Percentiles rank a stretch among this genome's conserved stretches.
Conservation (phyloP, 2,888 invertebrate species). For the Ophion slaviceki region DNA sequence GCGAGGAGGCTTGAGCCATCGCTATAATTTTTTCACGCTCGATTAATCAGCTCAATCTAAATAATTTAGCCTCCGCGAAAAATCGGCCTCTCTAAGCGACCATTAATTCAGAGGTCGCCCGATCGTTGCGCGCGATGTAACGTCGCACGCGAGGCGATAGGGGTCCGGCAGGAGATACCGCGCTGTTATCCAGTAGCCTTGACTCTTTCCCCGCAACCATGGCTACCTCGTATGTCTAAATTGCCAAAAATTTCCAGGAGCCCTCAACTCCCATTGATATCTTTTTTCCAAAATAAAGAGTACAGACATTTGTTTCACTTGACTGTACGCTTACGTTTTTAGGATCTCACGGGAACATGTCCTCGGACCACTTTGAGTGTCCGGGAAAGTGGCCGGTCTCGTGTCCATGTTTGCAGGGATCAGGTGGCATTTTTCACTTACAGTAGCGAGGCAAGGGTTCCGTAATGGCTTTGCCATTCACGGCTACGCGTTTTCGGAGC, state of each 20-base stretch:
- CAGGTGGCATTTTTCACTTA: neutral
- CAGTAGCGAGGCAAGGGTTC: neutral
- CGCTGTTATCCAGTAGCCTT: neutral
- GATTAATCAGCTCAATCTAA: conserved; percentile 38
- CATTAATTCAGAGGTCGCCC: neutral
- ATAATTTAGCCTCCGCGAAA: conserved; percentile 24
- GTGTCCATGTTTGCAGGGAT: neutral
- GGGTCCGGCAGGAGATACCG: neutral
- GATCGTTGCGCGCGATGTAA: neutral
- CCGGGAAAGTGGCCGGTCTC: neutral
- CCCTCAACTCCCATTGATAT: neutral
- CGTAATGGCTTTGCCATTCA: neutral
- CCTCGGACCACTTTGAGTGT: neutral
- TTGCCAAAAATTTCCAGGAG: neutral
- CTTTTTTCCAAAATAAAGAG: neutral
- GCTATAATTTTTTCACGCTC: conserved; percentile 22
- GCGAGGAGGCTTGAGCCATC: neutral
- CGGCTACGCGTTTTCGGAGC: neutral
- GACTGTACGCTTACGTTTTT: neutral
- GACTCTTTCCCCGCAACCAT: neutral
- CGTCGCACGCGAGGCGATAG: neutral
- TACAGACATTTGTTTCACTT: neutral
- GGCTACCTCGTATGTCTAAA: neutral
- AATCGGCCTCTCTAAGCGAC: neutral
- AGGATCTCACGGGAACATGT: neutral